Percentiles rank a stretch among this genome's conserved stretches.
Evolutionary conservation across 2,113 vertebrate species (phyloP).

Genomic region (Oostethus manadensis): DNA sequence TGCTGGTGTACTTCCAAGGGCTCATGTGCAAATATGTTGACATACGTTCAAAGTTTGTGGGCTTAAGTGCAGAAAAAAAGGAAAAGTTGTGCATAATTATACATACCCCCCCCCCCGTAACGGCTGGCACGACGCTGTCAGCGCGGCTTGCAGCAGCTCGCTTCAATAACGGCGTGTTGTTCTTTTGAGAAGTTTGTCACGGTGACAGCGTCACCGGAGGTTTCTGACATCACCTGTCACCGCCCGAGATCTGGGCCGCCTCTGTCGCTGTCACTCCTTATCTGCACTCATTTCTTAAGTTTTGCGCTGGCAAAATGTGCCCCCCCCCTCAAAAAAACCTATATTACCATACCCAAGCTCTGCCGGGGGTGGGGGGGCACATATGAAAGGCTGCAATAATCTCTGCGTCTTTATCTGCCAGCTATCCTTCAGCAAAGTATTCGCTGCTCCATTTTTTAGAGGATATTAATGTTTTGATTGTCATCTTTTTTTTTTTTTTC

Average conservation of each 20-base stretch:
- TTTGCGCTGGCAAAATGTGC: conserved; percentile 73
- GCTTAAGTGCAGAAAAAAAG: conserved; percentile 44
- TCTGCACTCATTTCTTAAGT: conserved; percentile 76
- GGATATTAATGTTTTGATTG: conserved; percentile 78
- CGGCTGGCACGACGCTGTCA: conserved; percentile 64
- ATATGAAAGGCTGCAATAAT: conserved; percentile 75
- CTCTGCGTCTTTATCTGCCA: conserved; percentile 71
- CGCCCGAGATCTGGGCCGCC: conserved; percentile 70
- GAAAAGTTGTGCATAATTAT: conserved; percentile 60
- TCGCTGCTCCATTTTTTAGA: conserved; percentile 53
- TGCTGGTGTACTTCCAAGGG: neutral
- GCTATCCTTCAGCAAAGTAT: conserved; percentile 75
- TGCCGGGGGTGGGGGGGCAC: conserved; percentile 58
- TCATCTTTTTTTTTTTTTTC: conserved; percentile 65
- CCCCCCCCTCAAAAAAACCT: conserved; percentile 68
- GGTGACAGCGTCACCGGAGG: conserved; percentile 71
- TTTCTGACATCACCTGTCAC: conserved; percentile 76
- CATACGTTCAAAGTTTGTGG: conserved; percentile 67
- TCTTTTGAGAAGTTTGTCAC: conserved; percentile 78
- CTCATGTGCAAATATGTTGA: conserved; percentile 45
- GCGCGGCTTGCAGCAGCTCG: conserved; percentile 58
- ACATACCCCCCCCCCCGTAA: too few species aligned
- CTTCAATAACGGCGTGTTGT: conserved; percentile 62
- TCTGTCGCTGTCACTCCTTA: conserved; percentile 76
- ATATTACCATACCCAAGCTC: conserved; percentile 70